These are phyloP conservation scores for Chloroclystis v-ata DNA, from an alignment of 2,888 invertebrate species.

Conservation along the genomic window DNA sequence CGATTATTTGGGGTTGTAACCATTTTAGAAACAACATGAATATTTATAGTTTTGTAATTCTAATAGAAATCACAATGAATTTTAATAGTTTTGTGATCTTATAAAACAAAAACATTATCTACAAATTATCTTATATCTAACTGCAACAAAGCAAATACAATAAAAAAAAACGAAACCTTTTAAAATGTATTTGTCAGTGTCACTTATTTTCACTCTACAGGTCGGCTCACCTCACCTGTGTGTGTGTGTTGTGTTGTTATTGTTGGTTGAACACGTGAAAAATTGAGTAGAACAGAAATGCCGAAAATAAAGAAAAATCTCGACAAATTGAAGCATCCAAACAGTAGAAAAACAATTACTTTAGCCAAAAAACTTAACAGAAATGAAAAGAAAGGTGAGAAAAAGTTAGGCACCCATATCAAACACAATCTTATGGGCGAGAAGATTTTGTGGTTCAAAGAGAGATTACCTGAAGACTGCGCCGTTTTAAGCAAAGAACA, in stretches of 20 bases:
- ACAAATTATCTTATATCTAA: no score
- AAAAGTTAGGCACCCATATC: constrained; percentile 81
- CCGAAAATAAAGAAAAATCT: constrained; percentile 59
- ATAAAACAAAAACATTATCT: no score
- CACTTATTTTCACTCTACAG: neutral
- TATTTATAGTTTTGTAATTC: no score
- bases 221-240: no score
- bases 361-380: constrained; percentile 84
- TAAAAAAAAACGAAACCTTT: neutral
- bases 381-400: constrained; percentile 78
- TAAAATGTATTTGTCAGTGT: neutral
- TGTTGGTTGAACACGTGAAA: neutral
- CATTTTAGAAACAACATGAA: no score
- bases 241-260: no score
- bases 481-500: constrained; percentile 79
- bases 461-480: constrained; percentile 78
- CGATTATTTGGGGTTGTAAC: no score
- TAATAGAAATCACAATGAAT: no score
- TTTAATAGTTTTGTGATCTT: no score
- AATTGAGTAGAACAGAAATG: constrained; percentile 48
- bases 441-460: constrained; percentile 87
- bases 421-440: constrained; percentile 86
- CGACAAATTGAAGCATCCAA: constrained; percentile 86
- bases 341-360: constrained; percentile 88
- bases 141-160: no score